Evolutionary conservation across 1,140 invertebrate genomes (phyloP), one percentile per base, ranked within the genome.

Genomic region (Diprion similis): DNA sequence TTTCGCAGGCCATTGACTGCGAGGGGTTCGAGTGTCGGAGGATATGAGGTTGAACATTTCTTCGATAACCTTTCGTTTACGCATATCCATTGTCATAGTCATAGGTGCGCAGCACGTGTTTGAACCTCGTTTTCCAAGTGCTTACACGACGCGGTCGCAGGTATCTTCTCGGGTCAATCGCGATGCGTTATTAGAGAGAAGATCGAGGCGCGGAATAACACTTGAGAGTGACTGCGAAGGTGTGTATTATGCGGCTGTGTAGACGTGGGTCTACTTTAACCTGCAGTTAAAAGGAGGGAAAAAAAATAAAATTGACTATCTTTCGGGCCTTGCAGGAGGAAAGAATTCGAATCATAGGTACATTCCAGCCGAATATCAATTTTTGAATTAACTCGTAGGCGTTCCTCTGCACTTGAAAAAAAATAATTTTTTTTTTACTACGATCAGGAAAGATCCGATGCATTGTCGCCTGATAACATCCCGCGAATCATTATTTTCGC

Each of bases 401-500:
- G 24, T 37, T 37, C 1, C 24, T 37, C 24, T n/a, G n/a, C n/a
- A n/a, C n/a, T n/a, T n/a, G n/a, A n/a, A n/a, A n/a, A n/a, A n/a
- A n/a, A n/a, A n/a, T n/a, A n/a, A n/a, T n/a, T 37, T 37, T 6
- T 37, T 37, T 37, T 37, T 37, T 37, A 37, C 24, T 37, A 1
- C 24, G 24, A 37, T 6, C 6, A 3, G 24, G 24, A 37, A 1
- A 6, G 24, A 37, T 6, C 24, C 24, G 24, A 37, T 37, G 24
- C 24, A 6, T 37, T 1, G 6, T 37, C 24, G 24, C 24, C 24
- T 37, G 24, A 37, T 15, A 59, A 37, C n/a, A 59, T 15, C 59
- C 64, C 37, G 73, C 66, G 46, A 46, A 72, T 75, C 73, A 75
- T 75, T 75, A 75, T 75, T 75, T 71, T 71, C 69, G 71, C 73